Conservation (phyloP, 2,113 vertebrate species). For the Urocolius indicus region DNA sequence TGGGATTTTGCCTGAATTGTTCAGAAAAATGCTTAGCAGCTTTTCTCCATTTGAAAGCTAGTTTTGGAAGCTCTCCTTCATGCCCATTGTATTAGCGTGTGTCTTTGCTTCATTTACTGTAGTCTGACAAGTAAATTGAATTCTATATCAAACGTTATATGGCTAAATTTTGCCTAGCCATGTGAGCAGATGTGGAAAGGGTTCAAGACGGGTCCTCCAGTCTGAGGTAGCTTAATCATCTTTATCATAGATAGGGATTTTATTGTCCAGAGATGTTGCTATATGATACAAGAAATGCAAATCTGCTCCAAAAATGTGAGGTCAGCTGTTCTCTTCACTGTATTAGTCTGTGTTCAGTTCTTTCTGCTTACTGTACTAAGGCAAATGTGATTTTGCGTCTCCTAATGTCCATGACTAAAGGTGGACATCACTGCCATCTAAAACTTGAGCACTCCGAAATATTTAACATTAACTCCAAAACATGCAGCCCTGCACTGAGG, state of each 20-base stretch:
- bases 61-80: not conserved
- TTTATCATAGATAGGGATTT: not conserved
- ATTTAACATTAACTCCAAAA: too few species aligned
- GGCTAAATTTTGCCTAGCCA: not conserved
- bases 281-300: not conserved
- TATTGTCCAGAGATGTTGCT: not conserved
- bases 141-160: not conserved
- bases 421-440: not conserved
- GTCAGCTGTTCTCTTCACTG: not conserved
- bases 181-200: not conserved
- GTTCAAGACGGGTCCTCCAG: not conserved
- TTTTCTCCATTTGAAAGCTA: not conserved
- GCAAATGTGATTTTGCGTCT: not conserved
- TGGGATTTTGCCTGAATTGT: not conserved
- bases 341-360: not conserved
- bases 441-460: not conserved
- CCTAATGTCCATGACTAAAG: not conserved
- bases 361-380: not conserved
- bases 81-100: not conserved
- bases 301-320: not conserved
- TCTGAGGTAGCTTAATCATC: not conserved
- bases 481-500: accelerated
- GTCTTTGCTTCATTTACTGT: not conserved
- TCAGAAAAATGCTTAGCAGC: not conserved
- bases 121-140: not conserved